Evolutionary conservation across 2,113 vertebrate genomes (phyloP).

Genomic region (Psettodes erumei): DNA sequence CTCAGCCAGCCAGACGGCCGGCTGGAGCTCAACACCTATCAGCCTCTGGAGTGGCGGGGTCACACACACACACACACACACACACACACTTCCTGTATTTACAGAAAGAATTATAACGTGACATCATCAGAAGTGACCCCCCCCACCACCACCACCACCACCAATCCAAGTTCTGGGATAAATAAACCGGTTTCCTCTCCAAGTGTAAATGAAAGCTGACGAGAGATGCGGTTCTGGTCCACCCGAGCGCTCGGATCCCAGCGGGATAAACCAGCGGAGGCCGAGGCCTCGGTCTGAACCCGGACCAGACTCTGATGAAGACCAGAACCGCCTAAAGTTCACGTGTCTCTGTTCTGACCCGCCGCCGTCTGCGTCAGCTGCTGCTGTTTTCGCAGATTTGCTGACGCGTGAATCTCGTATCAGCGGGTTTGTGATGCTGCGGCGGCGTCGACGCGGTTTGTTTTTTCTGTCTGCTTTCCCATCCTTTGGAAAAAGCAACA

Average conservation of each 20-base stretch:
- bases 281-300: not conserved
- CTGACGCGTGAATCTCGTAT: too few relatives aligned
- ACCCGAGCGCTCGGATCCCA: too few relatives aligned
- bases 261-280: constrained; percentile 9
- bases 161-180: too few relatives aligned
- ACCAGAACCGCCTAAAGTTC: not conserved
- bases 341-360: not conserved
- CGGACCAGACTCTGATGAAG: not conserved
- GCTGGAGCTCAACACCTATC: constrained; percentile 81
- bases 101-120: constrained; percentile 74
- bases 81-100: constrained; percentile 73
- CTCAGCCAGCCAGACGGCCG: constrained; percentile 65
- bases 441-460: too few relatives aligned
- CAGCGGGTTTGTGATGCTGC: too few relatives aligned
- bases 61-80: too few relatives aligned
- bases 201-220: too few relatives aligned
- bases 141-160: constrained; percentile 1
- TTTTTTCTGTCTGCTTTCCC: too few relatives aligned
- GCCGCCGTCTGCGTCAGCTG: not conserved
- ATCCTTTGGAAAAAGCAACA: too few relatives aligned
- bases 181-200: too few relatives aligned
- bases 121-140: constrained; percentile 65
- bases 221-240: too few relatives aligned
- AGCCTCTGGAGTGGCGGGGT: constrained; percentile 53
- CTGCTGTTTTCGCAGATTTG: too few relatives aligned